These are phyloP conservation scores for Choristoneura fumiferana DNA, from an alignment of 1,140 invertebrate species.

Conservation along the genomic window DNA sequence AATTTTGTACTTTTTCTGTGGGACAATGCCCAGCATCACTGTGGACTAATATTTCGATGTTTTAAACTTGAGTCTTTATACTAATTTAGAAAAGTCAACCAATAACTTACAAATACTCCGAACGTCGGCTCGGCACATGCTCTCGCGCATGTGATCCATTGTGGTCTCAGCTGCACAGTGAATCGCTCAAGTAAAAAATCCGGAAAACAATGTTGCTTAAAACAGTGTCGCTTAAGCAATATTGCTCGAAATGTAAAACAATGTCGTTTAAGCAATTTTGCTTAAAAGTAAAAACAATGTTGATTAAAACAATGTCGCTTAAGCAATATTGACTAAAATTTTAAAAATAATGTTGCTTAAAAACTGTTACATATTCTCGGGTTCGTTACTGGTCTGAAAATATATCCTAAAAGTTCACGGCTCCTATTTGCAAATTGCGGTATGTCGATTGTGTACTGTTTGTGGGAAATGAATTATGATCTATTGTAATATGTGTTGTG, in stretches of 20 bases:
- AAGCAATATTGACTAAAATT: no score
- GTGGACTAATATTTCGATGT: conserved; percentile 77
- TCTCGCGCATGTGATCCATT: conserved; percentile 65
- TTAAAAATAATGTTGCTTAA: no score
- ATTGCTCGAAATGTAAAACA: no score
- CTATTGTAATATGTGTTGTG: conserved; percentile 76
- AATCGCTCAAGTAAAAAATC: conserved; percentile 71
- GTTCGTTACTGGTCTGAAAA: conserved; percentile 50
- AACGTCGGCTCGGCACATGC: conserved; percentile 34
- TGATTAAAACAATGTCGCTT: no score
- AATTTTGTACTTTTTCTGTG: conserved; percentile 75
- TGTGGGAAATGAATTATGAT: conserved; percentile 73
- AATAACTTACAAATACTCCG: conserved; percentile 61
- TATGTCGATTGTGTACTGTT: conserved; percentile 71
- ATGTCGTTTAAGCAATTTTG: no score
- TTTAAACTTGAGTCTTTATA: conserved; percentile 69
- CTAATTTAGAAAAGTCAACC: conserved; percentile 73
- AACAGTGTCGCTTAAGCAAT: background rate
- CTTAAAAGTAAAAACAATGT: no score
- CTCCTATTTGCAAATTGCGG: conserved; percentile 73
- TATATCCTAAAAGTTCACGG: conserved; percentile 62
- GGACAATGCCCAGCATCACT: conserved; percentile 67
- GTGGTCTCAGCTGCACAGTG: conserved; percentile 73
- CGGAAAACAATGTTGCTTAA: conserved; percentile 41
- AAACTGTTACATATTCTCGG: conserved; percentile 24